Percentiles rank a stretch among this genome's conserved stretches.
These are phyloP conservation scores for Pseudorectes ferrugineus DNA, from an alignment of 2,113 vertebrate species.

Conservation along the genomic window DNA sequence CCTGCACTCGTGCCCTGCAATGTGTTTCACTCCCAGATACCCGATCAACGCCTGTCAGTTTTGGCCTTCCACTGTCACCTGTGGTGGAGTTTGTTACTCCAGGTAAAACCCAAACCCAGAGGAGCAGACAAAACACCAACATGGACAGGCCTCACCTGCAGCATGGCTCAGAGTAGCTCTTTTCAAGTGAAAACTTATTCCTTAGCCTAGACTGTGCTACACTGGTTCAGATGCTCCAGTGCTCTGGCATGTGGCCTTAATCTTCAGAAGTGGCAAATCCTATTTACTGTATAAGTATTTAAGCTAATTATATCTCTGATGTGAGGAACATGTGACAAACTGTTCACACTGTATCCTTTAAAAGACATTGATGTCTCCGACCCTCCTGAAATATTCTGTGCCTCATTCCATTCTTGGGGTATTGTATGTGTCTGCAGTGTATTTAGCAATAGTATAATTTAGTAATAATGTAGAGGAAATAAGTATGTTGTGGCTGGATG, in stretches of 20 bases:
- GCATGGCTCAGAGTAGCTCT: not conserved
- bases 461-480: not conserved
- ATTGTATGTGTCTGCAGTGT: not conserved
- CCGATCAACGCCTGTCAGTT: not conserved
- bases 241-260: constrained; percentile 43
- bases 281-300: constrained; percentile 78
- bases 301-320: constrained; percentile 78
- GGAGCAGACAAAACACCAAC: not conserved
- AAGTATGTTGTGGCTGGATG: not conserved
- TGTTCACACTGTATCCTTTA: constrained; percentile 21
- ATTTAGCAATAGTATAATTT: not conserved
- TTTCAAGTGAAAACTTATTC: not conserved
- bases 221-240: not conserved
- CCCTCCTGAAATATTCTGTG: not conserved
- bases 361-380: constrained; percentile 5
- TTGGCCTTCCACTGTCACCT: not conserved
- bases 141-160: not conserved
- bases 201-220: not conserved
- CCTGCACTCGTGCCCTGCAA: rapidly evolving
- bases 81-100: not conserved
- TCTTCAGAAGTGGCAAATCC: constrained; percentile 75
- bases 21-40: not conserved
- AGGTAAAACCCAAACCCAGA: not conserved
- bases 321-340: constrained; percentile 65
- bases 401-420: not conserved